A percentile compares a stretch with the other conserved stretches of the same genome.
These are phyloP conservation scores for Drosophila serrata DNA, from an alignment of 1,140 invertebrate genomes.

Conservation along the genomic window DNA sequence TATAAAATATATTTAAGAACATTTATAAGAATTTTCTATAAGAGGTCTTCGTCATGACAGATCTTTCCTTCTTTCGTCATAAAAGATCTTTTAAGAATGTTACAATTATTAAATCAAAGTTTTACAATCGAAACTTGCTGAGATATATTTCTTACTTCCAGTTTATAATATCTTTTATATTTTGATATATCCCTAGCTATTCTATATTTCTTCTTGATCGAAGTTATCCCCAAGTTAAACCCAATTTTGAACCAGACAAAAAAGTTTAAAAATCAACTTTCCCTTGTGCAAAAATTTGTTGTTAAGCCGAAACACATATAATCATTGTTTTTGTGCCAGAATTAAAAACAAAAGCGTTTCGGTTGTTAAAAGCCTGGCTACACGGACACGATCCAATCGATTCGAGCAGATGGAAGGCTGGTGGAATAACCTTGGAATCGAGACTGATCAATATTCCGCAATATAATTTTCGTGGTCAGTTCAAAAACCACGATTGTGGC, in stretches of 20 bases:
- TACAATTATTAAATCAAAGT: too few species aligned
- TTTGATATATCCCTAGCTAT: background rate
- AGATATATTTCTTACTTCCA: too few species aligned
- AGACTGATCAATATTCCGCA: conserved; percentile 73
- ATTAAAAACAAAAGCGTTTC: conserved; percentile 16
- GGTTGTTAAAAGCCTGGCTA: conserved; percentile 2
- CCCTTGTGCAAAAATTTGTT: background rate
- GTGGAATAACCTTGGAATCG: conserved; percentile 68
- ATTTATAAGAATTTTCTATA: too few species aligned
- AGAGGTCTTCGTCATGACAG: too few species aligned
- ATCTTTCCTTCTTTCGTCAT: too few species aligned
- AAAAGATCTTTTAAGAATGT: too few species aligned
- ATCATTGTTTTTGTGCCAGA: conserved; percentile 2
- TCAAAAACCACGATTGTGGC: conserved; percentile 63
- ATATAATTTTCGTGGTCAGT: conserved; percentile 72
- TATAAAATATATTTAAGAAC: too few species aligned
- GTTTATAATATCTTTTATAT: too few species aligned
- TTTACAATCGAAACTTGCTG: too few species aligned
- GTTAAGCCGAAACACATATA: conserved; percentile 1
- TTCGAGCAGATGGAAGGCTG: conserved; percentile 22
- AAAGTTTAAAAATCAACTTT: background rate
- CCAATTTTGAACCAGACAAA: background rate
- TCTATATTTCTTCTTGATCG: background rate
- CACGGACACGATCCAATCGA: conserved; percentile 5
- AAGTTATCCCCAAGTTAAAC: background rate